These are phyloP conservation scores for Drosophila watanabei DNA, from an alignment of 1,140 invertebrate genomes.

Conservation along the genomic window DNA sequence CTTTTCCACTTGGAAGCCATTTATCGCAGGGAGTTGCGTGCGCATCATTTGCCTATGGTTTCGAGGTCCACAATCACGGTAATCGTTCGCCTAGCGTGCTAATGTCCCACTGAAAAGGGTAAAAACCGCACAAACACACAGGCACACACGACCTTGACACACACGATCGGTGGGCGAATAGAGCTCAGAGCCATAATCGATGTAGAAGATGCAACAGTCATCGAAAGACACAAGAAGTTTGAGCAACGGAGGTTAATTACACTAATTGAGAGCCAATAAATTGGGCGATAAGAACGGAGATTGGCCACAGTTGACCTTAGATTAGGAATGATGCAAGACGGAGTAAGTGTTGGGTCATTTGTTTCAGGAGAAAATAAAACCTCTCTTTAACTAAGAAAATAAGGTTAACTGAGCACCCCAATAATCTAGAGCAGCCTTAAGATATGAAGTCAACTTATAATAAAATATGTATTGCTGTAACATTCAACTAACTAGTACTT, in stretches of 20 bases:
- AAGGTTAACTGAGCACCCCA: no score
- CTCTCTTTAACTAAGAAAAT: neutral
- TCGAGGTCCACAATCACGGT: constrained; percentile 19
- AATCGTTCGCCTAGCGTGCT: constrained; percentile 29
- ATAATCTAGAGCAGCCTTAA: neutral
- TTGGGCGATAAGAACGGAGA: constrained; percentile 25
- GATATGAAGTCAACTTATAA: neutral
- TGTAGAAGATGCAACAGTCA: constrained; percentile 23
- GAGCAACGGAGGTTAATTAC: constrained; percentile 25
- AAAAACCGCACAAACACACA: constrained; percentile 15
- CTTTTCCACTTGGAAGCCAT: constrained; percentile 26
- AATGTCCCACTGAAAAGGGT: constrained; percentile 11
- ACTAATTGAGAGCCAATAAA: constrained; percentile 12
- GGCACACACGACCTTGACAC: constrained; percentile 41
- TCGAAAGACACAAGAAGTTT: constrained; percentile 30
- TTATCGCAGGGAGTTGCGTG: constrained; percentile 40
- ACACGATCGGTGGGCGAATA: constrained; percentile 47
- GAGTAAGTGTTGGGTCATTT: constrained; percentile 16
- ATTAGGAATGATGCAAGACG: constrained; percentile 13
- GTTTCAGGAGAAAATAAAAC: neutral
- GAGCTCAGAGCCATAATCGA: constrained; percentile 16
- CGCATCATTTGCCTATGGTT: constrained; percentile 41
- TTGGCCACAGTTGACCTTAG: constrained; percentile 13
- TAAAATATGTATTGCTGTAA: neutral
- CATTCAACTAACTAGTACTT: neutral